Conservation (phyloP, 2,113 vertebrate genomes). For the Propithecus coquereli region DNA sequence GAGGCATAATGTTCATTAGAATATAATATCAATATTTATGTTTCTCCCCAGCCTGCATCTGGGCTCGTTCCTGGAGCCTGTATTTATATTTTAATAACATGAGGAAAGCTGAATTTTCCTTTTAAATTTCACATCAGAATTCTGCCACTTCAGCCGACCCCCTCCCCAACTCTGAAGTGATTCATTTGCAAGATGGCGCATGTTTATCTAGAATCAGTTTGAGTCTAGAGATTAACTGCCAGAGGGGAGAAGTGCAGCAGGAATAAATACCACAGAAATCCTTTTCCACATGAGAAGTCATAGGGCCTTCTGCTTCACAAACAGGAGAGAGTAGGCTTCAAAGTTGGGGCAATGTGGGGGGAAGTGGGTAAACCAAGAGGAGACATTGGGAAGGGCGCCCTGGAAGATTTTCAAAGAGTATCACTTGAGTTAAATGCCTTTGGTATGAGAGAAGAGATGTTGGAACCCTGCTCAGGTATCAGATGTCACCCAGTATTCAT, state of each 20-base stretch:
- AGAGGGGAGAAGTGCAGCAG: background rate
- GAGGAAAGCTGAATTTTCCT: constrained; percentile 65
- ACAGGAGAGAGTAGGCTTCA: constrained; percentile 10
- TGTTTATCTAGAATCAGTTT: constrained; percentile 44
- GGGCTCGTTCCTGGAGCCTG: constrained; percentile 52
- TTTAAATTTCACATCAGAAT: constrained; percentile 54
- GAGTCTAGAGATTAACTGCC: constrained; percentile 42
- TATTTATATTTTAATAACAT: constrained; percentile 55
- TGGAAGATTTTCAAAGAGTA: constrained; percentile 69
- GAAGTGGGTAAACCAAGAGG: background rate
- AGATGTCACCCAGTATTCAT: constrained; percentile 45
- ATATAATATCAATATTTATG: constrained; percentile 70
- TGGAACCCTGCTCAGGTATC: constrained; percentile 60
- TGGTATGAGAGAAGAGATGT: constrained; percentile 60
- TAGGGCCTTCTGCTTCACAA: constrained; percentile 59
- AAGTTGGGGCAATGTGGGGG: background rate
- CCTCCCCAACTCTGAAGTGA: background rate
- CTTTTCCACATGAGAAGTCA: constrained; percentile 2
- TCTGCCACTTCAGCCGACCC: background rate
- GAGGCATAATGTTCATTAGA: constrained; percentile 58
- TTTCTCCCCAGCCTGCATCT: constrained; percentile 54
- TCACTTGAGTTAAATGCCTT: constrained; percentile 69
- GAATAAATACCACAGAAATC: constrained; percentile 1
- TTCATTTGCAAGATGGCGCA: constrained; percentile 27
- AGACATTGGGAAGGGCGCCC: background rate